Evolutionary conservation across 2,113 vertebrate species (phyloP).

Genomic region (Psilopsiagon aymara): DNA sequence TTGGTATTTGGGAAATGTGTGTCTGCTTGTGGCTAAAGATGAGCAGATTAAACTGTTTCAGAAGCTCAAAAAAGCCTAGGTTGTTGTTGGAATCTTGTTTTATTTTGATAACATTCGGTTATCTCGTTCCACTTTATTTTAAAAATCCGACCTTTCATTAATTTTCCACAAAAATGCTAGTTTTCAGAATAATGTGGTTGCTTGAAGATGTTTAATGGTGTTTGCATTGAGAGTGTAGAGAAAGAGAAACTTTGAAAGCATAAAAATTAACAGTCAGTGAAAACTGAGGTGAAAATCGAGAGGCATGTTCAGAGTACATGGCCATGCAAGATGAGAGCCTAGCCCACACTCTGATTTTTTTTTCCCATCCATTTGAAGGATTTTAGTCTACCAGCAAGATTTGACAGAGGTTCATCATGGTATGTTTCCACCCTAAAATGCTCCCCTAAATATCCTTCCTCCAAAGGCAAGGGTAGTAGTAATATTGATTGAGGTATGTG

Average conservation of each 20-base stretch:
- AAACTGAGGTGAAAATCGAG: not conserved
- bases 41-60: not conserved
- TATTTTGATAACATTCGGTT: not conserved
- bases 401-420: not conserved
- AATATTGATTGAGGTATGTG: not conserved
- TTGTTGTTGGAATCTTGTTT: not conserved
- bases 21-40: not conserved
- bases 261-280: not conserved
- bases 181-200: not conserved
- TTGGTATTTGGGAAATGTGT: not conserved
- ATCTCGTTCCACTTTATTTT: not conserved
- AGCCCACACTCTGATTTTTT: not conserved
- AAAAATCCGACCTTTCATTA: not conserved
- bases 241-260: not conserved
- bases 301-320: rapidly evolving
- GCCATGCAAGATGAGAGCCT: not conserved
- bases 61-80: not conserved
- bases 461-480: not conserved
- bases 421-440: not conserved
- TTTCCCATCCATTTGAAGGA: not conserved
- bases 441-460: not conserved
- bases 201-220: not conserved
- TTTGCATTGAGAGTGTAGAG: not conserved
- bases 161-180: not conserved
- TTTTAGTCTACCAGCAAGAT: not conserved